Conservation (phyloP, 2,888 invertebrate genomes). For the Mythimna impura region DNA sequence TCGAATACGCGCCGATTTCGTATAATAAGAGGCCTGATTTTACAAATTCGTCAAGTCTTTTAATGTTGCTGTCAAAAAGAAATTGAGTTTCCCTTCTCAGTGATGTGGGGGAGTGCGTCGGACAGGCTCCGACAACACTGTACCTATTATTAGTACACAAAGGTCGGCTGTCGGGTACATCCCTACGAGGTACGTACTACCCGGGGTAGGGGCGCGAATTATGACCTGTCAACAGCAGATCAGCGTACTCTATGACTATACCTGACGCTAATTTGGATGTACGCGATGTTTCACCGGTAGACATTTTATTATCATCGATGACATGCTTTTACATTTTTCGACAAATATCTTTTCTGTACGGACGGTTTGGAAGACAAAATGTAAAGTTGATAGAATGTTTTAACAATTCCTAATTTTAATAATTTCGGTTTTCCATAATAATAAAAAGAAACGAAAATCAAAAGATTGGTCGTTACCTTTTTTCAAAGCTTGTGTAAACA, state of each 20-base stretch:
- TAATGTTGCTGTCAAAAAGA: conserved; percentile 84
- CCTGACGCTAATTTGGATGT: conserved; percentile 71
- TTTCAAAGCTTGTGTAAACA: conserved; percentile 60
- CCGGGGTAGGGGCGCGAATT: conserved; percentile 80
- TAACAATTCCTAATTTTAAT: not conserved
- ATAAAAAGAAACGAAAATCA: conserved; percentile 19
- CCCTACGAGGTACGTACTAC: conserved; percentile 40
- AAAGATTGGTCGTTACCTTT: conserved; percentile 20
- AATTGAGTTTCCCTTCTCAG: conserved; percentile 81
- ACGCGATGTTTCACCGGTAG: conserved; percentile 12
- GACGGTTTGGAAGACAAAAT: not conserved
- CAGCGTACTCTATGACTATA: conserved; percentile 72
- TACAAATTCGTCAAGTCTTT: conserved; percentile 70
- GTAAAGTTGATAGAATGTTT: not conserved
- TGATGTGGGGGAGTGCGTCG: conserved; percentile 75
- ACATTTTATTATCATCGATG: not conserved
- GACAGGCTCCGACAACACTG: conserved; percentile 78
- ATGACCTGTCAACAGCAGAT: conserved; percentile 84
- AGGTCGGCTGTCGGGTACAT: conserved; percentile 83
- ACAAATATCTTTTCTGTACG: not conserved
- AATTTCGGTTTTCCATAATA: not conserved
- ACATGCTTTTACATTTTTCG: not conserved
- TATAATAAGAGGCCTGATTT: conserved; percentile 50
- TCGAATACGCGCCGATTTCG: conserved; percentile 15
- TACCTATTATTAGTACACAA: conserved; percentile 85